Evolutionary conservation across 2,888 invertebrate species (phyloP), one percentile per base, ranked within the genome.

Genomic region (Torymus tubicola): DNA sequence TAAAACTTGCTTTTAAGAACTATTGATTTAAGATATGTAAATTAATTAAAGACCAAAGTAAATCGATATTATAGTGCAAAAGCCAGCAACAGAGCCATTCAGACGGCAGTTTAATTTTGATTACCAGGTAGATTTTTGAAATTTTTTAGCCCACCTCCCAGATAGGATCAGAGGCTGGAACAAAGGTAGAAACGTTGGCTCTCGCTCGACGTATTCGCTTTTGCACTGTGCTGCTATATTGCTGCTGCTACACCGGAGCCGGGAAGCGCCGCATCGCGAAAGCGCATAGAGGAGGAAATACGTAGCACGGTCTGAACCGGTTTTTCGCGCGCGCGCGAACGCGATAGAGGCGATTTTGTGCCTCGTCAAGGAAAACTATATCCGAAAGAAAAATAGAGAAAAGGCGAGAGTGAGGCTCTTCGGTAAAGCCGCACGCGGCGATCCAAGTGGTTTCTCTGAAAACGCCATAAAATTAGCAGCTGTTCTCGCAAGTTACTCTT

Each of bases 381-480:
- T 64, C 72, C 73, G 69, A 53, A 57, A 67, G 61, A 78, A 81
- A 81, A 69, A 74, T 72, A 58, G 68, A 60, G n/a, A 65, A 75
- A 55, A 75, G 16, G 64, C 64, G 31, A 50, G 69, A 75, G 78
- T 50, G 81, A 31, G 61, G n/a, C 31, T 24, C 73, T 72, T 73
- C 63, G 78, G 24, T 57, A 71, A 73, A 61, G 69, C 52, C 24
- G 75, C 67, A 64, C 79, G 71, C 73, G 68, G 14, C 57, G 70
- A 79, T 72, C 67, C 78, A 70, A 77, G 79, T 73, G 81, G 70
- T 73, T 78, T 84, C 82, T 74, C 69, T 75, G 80, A 68, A 82
- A 82, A 79, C 78, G 73, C 81, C 76, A 76, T 82, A 79, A 82
- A 82, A 82, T 82, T 82, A 82, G 81, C 81, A 69, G 79, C 81